phyloP scores from a whole-genome alignment of 2,113 vertebrate species.

The Uria lomvia region DNA sequence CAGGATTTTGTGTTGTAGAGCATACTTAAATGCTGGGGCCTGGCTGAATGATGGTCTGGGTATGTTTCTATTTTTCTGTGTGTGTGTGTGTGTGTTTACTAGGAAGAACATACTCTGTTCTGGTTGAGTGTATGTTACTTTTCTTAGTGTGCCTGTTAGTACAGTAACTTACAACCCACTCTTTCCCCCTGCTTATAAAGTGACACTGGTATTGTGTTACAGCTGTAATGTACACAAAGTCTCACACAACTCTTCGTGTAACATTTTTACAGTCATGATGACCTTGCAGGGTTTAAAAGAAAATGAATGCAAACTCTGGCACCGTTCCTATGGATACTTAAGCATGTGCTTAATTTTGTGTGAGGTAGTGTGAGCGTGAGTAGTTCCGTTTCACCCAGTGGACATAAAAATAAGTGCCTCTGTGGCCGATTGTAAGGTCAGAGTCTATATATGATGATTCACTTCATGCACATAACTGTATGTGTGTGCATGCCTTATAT shows the following conservation, averaged over 20 bases:
- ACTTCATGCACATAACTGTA: not conserved
- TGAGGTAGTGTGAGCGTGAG: not conserved
- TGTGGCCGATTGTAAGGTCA: not conserved
- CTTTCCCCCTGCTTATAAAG: not conserved
- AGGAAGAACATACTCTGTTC: not conserved
- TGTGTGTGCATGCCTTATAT: not conserved
- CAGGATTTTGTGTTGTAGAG: not conserved
- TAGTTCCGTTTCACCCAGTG: not conserved
- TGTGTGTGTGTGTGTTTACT: not conserved
- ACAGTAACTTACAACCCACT: not conserved
- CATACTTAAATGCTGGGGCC: not conserved
- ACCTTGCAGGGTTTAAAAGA: not conserved
- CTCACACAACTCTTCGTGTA: not conserved
- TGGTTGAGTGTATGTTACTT: not conserved
- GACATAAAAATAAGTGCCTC: not conserved
- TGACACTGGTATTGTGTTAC: not conserved
- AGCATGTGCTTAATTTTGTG: not conserved
- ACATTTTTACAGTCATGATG: not conserved
- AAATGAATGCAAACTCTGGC: not conserved
- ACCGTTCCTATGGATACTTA: not conserved
- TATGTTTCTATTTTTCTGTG: conserved; percentile 23
- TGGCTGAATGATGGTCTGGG: not conserved
- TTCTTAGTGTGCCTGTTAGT: not conserved
- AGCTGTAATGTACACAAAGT: not conserved
- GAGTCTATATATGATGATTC: not conserved